Base-by-base conservation (phyloP, 2,888 invertebrate species). In the Copidosoma aretas region DNA sequence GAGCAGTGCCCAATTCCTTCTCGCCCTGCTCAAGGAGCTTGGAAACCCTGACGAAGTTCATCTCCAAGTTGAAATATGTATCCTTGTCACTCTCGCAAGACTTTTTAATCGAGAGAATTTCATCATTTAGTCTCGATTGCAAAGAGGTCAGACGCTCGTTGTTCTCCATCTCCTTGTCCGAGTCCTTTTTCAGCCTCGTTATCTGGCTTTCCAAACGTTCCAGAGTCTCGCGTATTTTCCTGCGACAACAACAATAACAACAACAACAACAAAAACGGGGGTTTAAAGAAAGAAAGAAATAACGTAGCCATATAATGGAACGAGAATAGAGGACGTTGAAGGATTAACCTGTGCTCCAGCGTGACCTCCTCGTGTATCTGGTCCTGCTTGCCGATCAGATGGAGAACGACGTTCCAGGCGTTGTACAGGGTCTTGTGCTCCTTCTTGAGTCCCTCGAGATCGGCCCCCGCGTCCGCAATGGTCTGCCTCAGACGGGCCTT, bases 371-470 rank as follows among this genome's bases (percentile, higher is more conserved):
- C 87, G 68, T 88, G 87, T 1, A 90, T 87, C 75, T 88, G 89
- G 79, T 93, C 92, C 24, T 92, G 83, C 68, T 90, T 89, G 24
- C 88, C 86, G 71, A 93, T 91, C 67, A 90, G 90, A 15, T 89
- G 85, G 2, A 93, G 86, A 52, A 93, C 91, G 17, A 90, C 89
- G 78, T 91, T 90, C 93, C 93, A 93, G 10, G 91, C 87, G 75
- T 89, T 89, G 72, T 91, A 86, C 21, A 93, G 84, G 5, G 89
- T 88, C 51, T 89, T 88, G 71, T 91, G 89, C 75, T 93, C 93
- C 59, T 88, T 84, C 75, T 91, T 89, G 60, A 93, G 79, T 24
- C 89, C 90, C 78, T 92, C 91, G 24, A 93, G 84, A 77, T 93
- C 93, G 0, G 90, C 88, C 70, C 90, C 90, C n/a, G 90, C 90